Percentiles rank a stretch among this genome's conserved stretches.
Conservation (phyloP, 1,140 invertebrate genomes). For the Anastatus disparis region DNA sequence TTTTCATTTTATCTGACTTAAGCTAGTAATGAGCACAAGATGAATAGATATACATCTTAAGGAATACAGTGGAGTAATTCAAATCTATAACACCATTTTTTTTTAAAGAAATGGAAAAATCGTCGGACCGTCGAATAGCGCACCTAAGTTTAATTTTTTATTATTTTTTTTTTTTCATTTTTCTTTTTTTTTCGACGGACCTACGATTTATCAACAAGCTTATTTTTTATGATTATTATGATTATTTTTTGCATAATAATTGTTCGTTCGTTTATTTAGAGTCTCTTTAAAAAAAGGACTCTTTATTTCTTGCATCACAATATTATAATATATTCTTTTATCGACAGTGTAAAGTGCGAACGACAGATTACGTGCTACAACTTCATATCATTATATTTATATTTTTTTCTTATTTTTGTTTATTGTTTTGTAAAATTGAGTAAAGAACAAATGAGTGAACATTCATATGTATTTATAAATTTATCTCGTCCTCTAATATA, state of each 20-base stretch:
- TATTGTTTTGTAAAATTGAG: not conserved
- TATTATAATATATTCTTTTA: not conserved
- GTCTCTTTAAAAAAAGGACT: constrained; percentile 12
- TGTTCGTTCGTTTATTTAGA: constrained; percentile 7
- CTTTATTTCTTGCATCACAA: not conserved
- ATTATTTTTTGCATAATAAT: not conserved
- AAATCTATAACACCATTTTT: constrained; percentile 17
- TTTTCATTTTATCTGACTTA: constrained; percentile 52
- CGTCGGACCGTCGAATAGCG: not conserved
- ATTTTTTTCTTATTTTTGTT: not conserved
- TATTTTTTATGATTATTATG: not conserved
- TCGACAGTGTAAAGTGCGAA: not conserved
- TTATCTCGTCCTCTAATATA: too few species aligned
- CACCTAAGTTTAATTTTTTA: not conserved
- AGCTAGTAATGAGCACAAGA: constrained; percentile 59
- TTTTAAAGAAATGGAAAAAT: constrained; percentile 27
- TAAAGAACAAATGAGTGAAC: too few species aligned
- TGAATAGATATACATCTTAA: constrained; percentile 58
- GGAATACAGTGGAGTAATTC: constrained; percentile 52
- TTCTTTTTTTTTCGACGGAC: not conserved
- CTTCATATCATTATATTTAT: too few species aligned
- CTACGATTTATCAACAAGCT: constrained; percentile 20
- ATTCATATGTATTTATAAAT: too few species aligned
- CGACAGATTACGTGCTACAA: constrained; percentile 4
- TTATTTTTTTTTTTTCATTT: not conserved